These are phyloP conservation scores for Gobius niger DNA, from an alignment of 2,113 vertebrate species.

Conservation along the genomic window DNA sequence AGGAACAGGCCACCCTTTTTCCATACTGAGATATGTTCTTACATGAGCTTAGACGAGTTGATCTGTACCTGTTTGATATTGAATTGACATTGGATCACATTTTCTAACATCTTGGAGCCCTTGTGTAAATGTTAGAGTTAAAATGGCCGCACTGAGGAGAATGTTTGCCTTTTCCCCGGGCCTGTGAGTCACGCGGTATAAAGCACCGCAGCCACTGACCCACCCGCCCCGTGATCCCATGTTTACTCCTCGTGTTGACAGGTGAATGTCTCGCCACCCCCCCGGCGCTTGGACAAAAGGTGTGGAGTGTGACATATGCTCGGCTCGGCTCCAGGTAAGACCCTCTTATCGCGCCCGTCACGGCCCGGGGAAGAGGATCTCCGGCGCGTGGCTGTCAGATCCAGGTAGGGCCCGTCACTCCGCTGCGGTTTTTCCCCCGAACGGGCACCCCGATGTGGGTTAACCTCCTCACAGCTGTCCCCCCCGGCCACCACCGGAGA, in stretches of 20 bases:
- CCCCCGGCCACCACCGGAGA: conserved; percentile 39
- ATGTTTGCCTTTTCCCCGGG: not conserved
- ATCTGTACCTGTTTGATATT: too few species aligned
- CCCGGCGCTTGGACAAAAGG: conserved; percentile 21
- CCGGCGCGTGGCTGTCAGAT: conserved; percentile 62
- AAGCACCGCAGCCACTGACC: not conserved
- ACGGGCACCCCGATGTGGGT: conserved; percentile 69
- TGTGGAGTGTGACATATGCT: conserved; percentile 45
- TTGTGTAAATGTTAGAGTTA: too few species aligned
- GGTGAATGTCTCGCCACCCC: conserved; percentile 7
- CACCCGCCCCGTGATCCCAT: not conserved
- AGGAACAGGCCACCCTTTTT: too few species aligned
- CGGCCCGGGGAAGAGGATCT: conserved; percentile 1
- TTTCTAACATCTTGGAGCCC: too few species aligned
- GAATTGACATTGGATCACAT: too few species aligned
- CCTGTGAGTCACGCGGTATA: not conserved
- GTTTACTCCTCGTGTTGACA: conserved; percentile 16
- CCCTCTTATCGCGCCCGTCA: conserved; percentile 28
- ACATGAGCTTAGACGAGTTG: too few species aligned
- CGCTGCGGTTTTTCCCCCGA: conserved; percentile 31
- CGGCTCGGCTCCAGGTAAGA: conserved; percentile 45
- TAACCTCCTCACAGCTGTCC: conserved; percentile 65
- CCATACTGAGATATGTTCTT: too few species aligned
- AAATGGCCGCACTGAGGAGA: not conserved
- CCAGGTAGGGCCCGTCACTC: conserved; percentile 53